Base-by-base conservation (phyloP, 1,140 invertebrate genomes). In the Anastrepha ludens region DNA sequence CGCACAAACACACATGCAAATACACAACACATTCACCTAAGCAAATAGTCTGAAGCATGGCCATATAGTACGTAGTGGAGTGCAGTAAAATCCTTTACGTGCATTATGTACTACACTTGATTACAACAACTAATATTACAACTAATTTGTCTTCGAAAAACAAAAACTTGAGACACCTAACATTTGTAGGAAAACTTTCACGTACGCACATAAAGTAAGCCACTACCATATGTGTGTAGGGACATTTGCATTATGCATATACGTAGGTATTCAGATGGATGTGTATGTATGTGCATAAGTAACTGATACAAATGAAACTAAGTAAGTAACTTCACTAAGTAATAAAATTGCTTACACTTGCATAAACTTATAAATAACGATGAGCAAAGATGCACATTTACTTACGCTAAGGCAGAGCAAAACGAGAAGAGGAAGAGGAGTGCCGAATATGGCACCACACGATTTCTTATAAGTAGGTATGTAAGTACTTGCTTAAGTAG, bases 301-400 rank as follows among this genome's bases (percentile, higher is more conserved):
- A 74, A 74, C 67, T 74, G 67, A 50, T 74, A 81, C 50, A 81
- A 81, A 50, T n/a, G 74, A 55, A 55, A 81, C 47, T 81, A 81
- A 74, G 9, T 55, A 55, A 81, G 9, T 55, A 55, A 81, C 74
- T 81, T 81, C 74, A 81, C 74, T 50, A 55, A 81, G 74, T 55
- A 81, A 81, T 81, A 58, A 81, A 81, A 81, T 81, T 81, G 74
- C 74, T 81, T 81, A 50, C 44, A 81, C 74, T 81, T 81, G 74
- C 74, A 81, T 11, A 50, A 81, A 55, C 74, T 81, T 81, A 81
- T 81, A 81, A 81, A 81, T 81, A 81, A 81, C 74, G 74, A n/a
- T 20, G 41, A 58, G 47, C 47, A 81, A 9, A 81, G 55, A 55
- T 81, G n/a, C 74, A 55, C 47, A 81, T 55, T 81, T 55, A 81